These are phyloP conservation scores for Pedicia rivosa DNA, from an alignment of 2,888 invertebrate genomes.

Conservation along the genomic window DNA sequence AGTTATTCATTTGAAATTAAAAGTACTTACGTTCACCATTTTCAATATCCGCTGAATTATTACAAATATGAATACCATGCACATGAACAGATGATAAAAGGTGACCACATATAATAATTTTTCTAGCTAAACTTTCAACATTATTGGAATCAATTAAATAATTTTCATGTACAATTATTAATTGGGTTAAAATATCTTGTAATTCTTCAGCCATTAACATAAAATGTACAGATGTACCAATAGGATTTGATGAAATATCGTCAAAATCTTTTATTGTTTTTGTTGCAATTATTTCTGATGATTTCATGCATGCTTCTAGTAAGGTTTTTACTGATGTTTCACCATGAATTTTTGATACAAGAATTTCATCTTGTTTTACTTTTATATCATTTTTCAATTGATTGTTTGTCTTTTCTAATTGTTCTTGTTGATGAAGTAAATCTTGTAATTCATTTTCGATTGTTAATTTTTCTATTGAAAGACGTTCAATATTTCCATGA, in stretches of 20 bases:
- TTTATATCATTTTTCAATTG: slow-evolving; percentile 11
- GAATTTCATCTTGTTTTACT: slow-evolving; percentile 18
- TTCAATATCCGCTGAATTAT: slow-evolving; percentile 52
- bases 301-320: slow-evolving; percentile 16
- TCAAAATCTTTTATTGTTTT: slow-evolving; percentile 17
- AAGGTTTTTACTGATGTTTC: slow-evolving; percentile 18
- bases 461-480: slow-evolving; percentile 24
- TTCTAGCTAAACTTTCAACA: slow-evolving; percentile 17
- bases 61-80: slow-evolving; percentile 61
- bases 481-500: slow-evolving; percentile 44
- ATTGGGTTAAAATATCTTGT: slow-evolving; percentile 15
- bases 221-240: slow-evolving; percentile 16
- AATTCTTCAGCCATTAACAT: slow-evolving; percentile 18
- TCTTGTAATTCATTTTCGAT: slow-evolving; percentile 49
- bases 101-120: slow-evolving; percentile 26
- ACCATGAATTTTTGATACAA: slow-evolving; percentile 21
- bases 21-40: slow-evolving; percentile 49
- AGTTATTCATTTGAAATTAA: no score
- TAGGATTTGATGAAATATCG: slow-evolving; percentile 12
- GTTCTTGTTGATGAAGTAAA: slow-evolving; percentile 47
- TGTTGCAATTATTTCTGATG: slow-evolving; percentile 16
- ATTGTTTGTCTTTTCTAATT: slow-evolving; percentile 33
- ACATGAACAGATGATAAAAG: slow-evolving; percentile 43
- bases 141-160: slow-evolving; percentile 23
- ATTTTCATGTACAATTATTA: slow-evolving; percentile 15